These are phyloP conservation scores for Drosophila arizonae DNA, from an alignment of 1,140 invertebrate genomes.

Conservation along the genomic window DNA sequence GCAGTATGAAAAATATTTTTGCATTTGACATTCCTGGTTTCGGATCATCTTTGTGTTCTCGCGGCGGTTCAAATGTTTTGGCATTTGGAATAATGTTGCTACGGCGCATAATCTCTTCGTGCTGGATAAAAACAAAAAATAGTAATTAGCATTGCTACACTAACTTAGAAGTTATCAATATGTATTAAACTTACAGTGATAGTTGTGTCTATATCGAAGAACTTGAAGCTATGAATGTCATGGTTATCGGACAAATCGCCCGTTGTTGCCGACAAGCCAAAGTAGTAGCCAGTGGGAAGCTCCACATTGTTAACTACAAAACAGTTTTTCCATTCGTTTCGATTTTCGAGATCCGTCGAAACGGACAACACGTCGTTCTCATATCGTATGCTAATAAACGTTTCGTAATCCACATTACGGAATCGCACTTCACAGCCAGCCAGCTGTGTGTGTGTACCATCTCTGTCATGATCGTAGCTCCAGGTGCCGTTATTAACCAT, in stretches of 20 bases:
- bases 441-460: conserved; percentile 98
- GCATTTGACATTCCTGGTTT: conserved; percentile 93
- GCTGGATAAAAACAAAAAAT: conserved; percentile 82
- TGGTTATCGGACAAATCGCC: conserved; percentile 99
- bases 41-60: conserved; percentile 94
- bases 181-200: conserved; percentile 85
- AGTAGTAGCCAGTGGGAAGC: conserved; percentile 97
- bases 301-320: conserved; percentile 94
- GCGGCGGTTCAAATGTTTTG: conserved; percentile 90
- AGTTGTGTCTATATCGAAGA: conserved; percentile 93
- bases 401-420: conserved; percentile 95
- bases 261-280: conserved; percentile 97
- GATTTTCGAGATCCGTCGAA: conserved; percentile 95
- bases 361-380: conserved; percentile 94
- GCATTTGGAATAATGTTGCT: conserved; percentile 92
- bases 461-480: conserved; percentile 98
- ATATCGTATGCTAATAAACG: conserved; percentile 95
- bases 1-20: conserved; percentile 94
- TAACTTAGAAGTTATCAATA: conserved; percentile 4
- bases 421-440: conserved; percentile 97
- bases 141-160: conserved; percentile 20
- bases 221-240: conserved; percentile 95
- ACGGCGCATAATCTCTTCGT: conserved; percentile 87
- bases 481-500: conserved; percentile 99
- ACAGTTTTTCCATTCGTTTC: conserved; percentile 97